A percentile compares a stretch with the other conserved stretches of the same genome.
Evolutionary conservation across 2,888 invertebrate species (phyloP).

Genomic region (Corythucha ciliata): DNA sequence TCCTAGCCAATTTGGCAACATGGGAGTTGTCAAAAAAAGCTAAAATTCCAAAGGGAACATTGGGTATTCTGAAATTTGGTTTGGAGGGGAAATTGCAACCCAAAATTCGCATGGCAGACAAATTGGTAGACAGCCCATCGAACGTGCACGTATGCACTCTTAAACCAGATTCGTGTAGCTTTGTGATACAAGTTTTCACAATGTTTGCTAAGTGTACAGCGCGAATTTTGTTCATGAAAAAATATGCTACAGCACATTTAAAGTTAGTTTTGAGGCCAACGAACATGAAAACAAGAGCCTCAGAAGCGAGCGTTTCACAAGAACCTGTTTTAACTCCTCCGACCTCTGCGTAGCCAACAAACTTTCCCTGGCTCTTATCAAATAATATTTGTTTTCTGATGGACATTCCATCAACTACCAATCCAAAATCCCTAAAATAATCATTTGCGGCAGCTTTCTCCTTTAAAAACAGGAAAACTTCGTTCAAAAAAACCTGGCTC

Average conservation of each 20-base stretch:
- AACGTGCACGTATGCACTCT: not conserved
- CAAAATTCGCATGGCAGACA: not conserved
- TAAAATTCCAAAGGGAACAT: too few relatives aligned
- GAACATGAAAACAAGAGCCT: not conserved
- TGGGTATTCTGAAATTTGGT: not conserved
- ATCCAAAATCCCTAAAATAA: too few relatives aligned
- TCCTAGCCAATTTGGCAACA: constrained; percentile 18
- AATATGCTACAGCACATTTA: constrained; percentile 1
- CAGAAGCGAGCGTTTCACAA: not conserved
- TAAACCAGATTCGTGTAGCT: not conserved
- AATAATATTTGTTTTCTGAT: too few relatives aligned
- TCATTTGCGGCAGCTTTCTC: not conserved
- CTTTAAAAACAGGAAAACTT: not conserved
- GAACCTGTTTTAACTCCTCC: not conserved
- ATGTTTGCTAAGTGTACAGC: too few relatives aligned
- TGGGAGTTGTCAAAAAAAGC: constrained; percentile 18
- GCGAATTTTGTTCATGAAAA: not conserved
- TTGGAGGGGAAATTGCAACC: not conserved
- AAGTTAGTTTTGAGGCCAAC: not conserved
- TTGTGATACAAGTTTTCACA: not conserved
- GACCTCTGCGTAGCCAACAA: not conserved
- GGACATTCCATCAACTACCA: too few relatives aligned
- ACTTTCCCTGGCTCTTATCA: not conserved
- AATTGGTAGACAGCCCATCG: too few relatives aligned
- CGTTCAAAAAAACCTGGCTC: not conserved